A percentile compares a stretch with the other conserved stretches of the same genome.
These are phyloP conservation scores for Zonitis immaculata DNA, from an alignment of 2,888 invertebrate genomes.

Conservation along the genomic window DNA sequence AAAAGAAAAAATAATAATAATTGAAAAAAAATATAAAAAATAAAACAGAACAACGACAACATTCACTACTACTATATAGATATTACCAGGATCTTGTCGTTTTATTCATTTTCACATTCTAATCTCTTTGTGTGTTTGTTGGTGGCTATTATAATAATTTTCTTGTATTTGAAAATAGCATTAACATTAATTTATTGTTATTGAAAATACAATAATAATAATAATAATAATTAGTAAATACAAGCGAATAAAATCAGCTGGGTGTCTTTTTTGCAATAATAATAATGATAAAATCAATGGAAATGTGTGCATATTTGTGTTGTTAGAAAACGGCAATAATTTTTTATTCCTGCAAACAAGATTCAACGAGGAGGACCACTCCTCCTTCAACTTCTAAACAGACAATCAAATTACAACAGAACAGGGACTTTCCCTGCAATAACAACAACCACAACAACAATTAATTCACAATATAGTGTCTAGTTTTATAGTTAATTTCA, in stretches of 20 bases:
- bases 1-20: conserved; percentile 7
- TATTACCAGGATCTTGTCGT: conserved; percentile 3
- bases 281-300: neutral
- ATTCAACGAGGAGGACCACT: neutral
- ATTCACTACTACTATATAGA: neutral
- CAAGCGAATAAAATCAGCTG: neutral
- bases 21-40: neutral
- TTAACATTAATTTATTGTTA: no score
- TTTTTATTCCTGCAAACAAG: neutral
- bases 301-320: neutral
- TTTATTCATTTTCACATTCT: conserved; percentile 2
- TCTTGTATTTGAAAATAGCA: no score
- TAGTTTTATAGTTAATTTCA: no score
- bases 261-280: neutral
- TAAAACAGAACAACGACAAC: neutral
- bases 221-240: no score
- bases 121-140: conserved; percentile 2
- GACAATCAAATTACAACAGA: neutral
- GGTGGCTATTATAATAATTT: no score
- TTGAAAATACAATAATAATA: no score
- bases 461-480: neutral
- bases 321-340: neutral
- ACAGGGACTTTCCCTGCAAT: neutral
- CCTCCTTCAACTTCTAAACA: neutral
- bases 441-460: neutral